Evolutionary conservation across 2,888 invertebrate species (phyloP).

Genomic region (Thera obeliscata): DNA sequence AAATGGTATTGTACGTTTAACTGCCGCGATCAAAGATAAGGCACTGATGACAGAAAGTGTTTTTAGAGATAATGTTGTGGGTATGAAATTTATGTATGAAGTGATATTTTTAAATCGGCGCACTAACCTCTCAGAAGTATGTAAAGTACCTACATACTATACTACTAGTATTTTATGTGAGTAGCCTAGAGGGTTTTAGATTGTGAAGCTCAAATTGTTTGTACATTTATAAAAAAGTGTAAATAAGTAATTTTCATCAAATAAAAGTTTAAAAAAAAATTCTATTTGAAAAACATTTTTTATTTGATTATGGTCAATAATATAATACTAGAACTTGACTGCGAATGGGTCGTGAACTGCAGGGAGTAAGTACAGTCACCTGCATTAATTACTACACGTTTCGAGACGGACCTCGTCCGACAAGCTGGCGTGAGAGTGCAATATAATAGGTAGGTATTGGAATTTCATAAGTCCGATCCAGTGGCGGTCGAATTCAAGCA

Average conservation of each 20-base stretch:
- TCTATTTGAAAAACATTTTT: constrained; percentile 22
- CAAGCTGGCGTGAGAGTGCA: too few relatives aligned
- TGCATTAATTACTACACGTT: not conserved
- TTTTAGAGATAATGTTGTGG: not conserved
- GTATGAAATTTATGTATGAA: constrained; percentile 17
- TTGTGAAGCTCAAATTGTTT: constrained; percentile 50
- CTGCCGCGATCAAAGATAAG: constrained; percentile 52
- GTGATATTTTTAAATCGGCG: constrained; percentile 29
- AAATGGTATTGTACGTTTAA: constrained; percentile 66
- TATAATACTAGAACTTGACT: not conserved
- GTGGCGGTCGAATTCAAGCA: not conserved
- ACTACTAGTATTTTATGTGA: not conserved
- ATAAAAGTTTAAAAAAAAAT: constrained; percentile 24
- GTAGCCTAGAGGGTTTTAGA: not conserved
- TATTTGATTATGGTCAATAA: constrained; percentile 21
- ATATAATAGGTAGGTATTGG: too few relatives aligned
- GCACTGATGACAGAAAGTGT: not conserved
- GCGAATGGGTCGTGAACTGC: not conserved
- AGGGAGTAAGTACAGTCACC: not conserved
- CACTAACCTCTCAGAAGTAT: constrained; percentile 10
- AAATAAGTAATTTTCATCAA: constrained; percentile 43
- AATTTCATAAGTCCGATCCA: not conserved
- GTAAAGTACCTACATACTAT: not conserved
- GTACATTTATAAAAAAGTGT: constrained; percentile 46
- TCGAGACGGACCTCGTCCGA: too few relatives aligned